Base-by-base conservation (phyloP, 1,140 invertebrate genomes). In the Glomeris maerens region DNA sequence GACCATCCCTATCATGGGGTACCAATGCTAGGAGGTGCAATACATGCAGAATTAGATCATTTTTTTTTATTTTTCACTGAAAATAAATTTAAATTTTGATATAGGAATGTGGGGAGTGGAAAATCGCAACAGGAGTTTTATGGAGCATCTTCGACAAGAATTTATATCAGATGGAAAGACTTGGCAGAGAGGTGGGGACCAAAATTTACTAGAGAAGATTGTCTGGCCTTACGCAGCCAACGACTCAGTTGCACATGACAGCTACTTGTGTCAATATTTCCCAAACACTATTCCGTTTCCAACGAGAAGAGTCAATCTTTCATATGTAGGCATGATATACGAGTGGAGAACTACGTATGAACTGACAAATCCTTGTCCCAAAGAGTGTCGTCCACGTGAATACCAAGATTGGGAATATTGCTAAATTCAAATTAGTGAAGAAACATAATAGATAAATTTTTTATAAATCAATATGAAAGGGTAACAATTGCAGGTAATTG, bases 1-100 rank as follows among this genome's bases (percentile, higher is more conserved):
- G 62, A 63, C 50, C 55, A 62, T 45, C 58, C 58, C 0, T 14
- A 10, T n/a, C 57, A 58, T 36, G 26, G 10, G 10, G 31, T 36
- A 36, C 17, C 17, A 17, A 36, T 36, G 17, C 31, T 36, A 13
- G 31, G 31, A 36, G 31, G 31, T 36, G 17, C 10, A 13, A 36
- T 17, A 36, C 17, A 36, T 36, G 10, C 10, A 13, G 17, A 36
- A 36, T 17, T 36, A 36, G 17, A 36, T 10, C 10, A 10, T 13
- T 13, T 36, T 13, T 13, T 36, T 10, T 36, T 17, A 36, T 17
- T 17, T 13, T 17, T 17, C 17, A 36, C 17, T 36, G 17, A 36
- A 13, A 17, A 36, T 36, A 13, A 36, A 36, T 17, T 13, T 13
- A 10, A 36, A 36, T 36, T 36, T 36, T n/a, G n/a, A n/a, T n/a